Base-by-base conservation (phyloP, 2,888 invertebrate species). In the Drosophila mercatorum region DNA sequence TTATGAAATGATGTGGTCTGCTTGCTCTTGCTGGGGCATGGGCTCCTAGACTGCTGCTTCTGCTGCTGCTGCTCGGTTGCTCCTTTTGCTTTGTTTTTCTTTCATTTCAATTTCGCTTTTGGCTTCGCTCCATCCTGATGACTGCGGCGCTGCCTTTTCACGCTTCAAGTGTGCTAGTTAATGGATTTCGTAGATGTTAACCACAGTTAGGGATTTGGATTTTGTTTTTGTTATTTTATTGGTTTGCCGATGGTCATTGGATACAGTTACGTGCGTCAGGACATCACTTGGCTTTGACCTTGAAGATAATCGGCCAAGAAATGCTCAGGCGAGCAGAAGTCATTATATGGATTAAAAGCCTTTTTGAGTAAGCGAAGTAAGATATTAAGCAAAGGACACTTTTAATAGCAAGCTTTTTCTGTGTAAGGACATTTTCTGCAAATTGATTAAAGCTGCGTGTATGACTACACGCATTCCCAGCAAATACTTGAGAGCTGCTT, bases 1-100 rank as follows among this genome's bases (percentile, higher is more conserved):
- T 88, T 84, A 84, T 83, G 84, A 84, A 88, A 88, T 84, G 84
- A 88, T 84, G 84, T 87, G 89, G 81, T 86, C 71, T 59, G 76
- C 72, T 59, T 47, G 63, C 57, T 52, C 49, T 28, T 59, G 47
- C 22, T 2, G 22, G 59, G 31, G 14, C 8, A 11, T 36, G 70
- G 55, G 6, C 5, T 38, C 41, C 62, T 47, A 34, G 26, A 47
- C 44, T 61, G 46, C 53, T 49, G 43, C 60, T 12, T n/a, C n/a
- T n/a, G n/a, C 31, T 34, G 22, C 11, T 44, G 2, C 17, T 43
- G 43, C 17, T 43, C 10, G 46, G 6, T 41, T 57, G 38, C 43
- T 47, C 51, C 59, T 11, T 28, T 28, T 40, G 34, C 28, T 40
- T 66, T 60, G 44, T 34, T 62, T 61, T 74, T 68, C 59, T 66